phyloP scores from a whole-genome alignment of 2,113 vertebrate genomes.

The Chamaea fasciata region DNA sequence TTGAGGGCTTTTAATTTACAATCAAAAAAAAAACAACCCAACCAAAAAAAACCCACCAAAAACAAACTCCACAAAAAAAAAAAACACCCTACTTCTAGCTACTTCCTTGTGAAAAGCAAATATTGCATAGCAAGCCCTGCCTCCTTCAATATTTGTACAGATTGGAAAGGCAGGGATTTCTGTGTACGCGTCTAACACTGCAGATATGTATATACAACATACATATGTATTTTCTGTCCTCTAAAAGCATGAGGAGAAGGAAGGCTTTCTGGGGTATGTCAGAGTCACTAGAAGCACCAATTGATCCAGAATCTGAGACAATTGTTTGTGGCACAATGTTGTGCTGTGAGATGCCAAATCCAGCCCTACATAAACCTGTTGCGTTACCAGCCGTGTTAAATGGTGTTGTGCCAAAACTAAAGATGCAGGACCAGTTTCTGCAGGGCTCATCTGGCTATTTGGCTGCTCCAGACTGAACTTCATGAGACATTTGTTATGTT shows the following conservation, averaged over 20 bases:
- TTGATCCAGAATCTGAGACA: background rate
- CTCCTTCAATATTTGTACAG: background rate
- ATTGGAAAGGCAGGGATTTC: background rate
- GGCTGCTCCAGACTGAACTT: background rate
- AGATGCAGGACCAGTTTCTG: background rate
- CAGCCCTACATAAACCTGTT: background rate
- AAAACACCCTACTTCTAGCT: background rate
- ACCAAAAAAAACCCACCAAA: too few relatives aligned
- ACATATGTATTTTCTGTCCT: background rate
- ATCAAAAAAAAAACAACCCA: background rate
- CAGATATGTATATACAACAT: background rate
- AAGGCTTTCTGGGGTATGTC: background rate
- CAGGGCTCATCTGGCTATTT: background rate
- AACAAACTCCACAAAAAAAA: too few relatives aligned
- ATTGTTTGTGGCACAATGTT: background rate
- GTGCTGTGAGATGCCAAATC: background rate
- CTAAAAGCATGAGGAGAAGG: background rate
- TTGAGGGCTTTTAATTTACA: background rate
- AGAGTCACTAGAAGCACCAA: background rate
- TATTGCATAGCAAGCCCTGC: background rate
- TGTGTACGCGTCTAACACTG: rapidly evolving
- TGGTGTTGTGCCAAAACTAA: background rate
- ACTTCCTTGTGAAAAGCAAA: slow-evolving; percentile 21
- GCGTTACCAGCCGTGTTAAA: background rate
- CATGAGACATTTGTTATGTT: background rate